Conservation (phyloP, 2,113 vertebrate species). For the Psilopogon haemacephalus region DNA sequence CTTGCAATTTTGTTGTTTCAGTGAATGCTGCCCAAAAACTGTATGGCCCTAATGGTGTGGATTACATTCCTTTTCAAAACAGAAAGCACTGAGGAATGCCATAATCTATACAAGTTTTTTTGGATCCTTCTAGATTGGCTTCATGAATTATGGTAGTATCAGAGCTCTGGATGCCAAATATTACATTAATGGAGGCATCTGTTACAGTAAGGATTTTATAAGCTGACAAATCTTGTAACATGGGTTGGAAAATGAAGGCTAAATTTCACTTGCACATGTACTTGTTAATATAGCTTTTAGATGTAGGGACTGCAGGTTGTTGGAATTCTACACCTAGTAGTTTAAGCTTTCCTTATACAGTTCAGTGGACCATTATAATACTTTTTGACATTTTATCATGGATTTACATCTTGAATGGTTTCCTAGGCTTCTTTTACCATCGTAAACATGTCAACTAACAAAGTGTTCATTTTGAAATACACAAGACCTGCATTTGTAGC, state of each 20-base stretch:
- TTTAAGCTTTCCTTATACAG: neutral
- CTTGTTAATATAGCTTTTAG: neutral
- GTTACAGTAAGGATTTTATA: constrained; percentile 70
- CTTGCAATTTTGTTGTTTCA: neutral
- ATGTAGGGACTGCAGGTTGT: neutral
- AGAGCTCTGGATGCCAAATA: constrained; percentile 79
- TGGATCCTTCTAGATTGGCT: constrained; percentile 81
- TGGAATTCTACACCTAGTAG: neutral
- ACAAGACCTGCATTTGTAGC: neutral
- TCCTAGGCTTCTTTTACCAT: neutral
- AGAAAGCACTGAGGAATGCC: neutral
- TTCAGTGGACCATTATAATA: neutral
- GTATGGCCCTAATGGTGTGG: neutral
- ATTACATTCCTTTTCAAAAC: neutral
- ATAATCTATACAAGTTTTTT: neutral
- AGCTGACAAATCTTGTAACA: neutral
- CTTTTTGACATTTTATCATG: neutral
- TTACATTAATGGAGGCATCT: constrained; percentile 85
- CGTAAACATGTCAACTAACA: neutral
- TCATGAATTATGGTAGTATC: constrained; percentile 84
- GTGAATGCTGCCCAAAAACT: neutral
- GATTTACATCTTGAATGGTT: neutral
- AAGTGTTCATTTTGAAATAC: neutral
- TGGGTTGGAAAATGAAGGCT: neutral
- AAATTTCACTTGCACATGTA: neutral